Evolutionary conservation across 2,797 vertebrate species (phyloP), one percentile per base, ranked within the genome.

Genomic region (Pterois miles): DNA sequence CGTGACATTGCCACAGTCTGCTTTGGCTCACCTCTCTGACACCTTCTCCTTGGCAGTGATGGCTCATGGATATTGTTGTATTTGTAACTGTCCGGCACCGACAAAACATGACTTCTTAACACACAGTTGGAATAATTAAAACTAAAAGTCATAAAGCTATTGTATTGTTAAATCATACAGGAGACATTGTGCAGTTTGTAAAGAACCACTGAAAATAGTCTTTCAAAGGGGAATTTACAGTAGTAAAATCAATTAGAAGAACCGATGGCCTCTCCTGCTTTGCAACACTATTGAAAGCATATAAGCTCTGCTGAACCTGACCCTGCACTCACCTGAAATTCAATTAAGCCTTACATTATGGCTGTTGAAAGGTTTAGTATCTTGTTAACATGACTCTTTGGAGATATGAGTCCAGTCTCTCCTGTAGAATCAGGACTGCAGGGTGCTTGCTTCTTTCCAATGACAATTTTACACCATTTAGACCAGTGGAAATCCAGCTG

Each of bases 261-360:
- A 12, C 13, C 4, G n/a, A 4, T 3, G 6, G 18, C 27, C 4
- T 46, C 16, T n/a, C 14, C 48, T 34, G 38, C 31, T 68, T 29
- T 53, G 40, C 11, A 23, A 54, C 11, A 1, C 8, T 6, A 27
- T 8, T 33, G 12, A 53, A 58, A 69, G 31, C 23, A 11, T 6
- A 34, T 2, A 33, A 59, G 43, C 43, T 43, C 31, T 4, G 23
- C 65, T 63, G 36, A 69, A 66, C 29, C 46, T 62, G 56, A 75
- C 29, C 62, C 64, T n/a, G 16, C 31, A 12, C 52, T 70, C 43
- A 16, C 22, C 33, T 4, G 7, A 0, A 76, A 80, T 74, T 71
- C 43, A 74, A 59, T 77, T 50, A 83, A 12, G 12, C 27, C 10
- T 64, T 6, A 74, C 31, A 74, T 72, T 53, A 68, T 36, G 66